A percentile compares a stretch with the other conserved stretches of the same genome.
These are phyloP conservation scores for Salvator merianae DNA, from an alignment of 2,113 vertebrate species.

Conservation along the genomic window DNA sequence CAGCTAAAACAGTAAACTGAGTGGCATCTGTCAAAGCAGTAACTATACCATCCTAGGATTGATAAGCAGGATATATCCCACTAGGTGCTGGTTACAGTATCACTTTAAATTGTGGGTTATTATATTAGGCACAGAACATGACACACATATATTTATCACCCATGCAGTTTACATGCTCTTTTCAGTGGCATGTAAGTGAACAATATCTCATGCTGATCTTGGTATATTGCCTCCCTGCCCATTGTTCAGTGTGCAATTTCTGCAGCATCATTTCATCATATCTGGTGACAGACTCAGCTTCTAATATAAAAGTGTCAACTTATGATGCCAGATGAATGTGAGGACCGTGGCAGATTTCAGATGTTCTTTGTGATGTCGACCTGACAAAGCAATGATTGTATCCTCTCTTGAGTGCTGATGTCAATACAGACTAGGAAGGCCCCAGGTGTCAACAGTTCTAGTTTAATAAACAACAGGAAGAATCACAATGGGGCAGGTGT, in stretches of 20 bases:
- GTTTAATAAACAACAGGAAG: neutral
- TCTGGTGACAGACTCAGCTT: neutral
- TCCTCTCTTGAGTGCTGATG: neutral
- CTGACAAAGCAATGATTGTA: neutral
- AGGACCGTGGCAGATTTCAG: neutral
- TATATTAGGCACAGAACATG: neutral
- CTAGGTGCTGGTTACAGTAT: neutral
- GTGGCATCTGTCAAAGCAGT: conserved; percentile 8
- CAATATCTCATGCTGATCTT: neutral
- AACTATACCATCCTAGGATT: neutral
- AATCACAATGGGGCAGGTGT: no score
- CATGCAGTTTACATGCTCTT: neutral
- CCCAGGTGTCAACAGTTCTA: neutral
- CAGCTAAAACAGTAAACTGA: neutral
- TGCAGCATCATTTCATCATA: neutral
- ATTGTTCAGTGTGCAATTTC: neutral
- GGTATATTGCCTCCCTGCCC: neutral
- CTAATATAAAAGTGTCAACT: neutral
- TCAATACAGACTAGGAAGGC: neutral
- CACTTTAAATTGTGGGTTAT: neutral
- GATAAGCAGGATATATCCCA: conserved; percentile 1
- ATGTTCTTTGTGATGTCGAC: neutral
- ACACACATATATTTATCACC: neutral
- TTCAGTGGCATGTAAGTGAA: neutral
- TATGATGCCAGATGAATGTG: neutral